These are phyloP conservation scores for Euzophera pinguis DNA, from an alignment of 2,888 invertebrate genomes.

Conservation along the genomic window DNA sequence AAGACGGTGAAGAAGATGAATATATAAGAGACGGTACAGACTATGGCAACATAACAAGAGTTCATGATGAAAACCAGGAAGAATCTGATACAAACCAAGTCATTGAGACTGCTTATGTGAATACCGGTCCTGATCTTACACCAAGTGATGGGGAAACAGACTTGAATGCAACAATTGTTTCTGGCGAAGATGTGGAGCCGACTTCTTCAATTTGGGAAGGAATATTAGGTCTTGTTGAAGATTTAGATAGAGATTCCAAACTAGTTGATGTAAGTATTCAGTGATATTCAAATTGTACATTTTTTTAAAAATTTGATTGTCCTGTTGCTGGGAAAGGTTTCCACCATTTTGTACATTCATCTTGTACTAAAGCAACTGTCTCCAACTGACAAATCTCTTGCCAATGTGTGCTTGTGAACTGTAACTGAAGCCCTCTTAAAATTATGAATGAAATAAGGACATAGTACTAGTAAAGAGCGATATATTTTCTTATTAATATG, in stretches of 20 bases:
- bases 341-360: too few relatives aligned
- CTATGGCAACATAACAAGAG: conserved; percentile 63
- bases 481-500: too few relatives aligned
- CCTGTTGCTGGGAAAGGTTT: too few relatives aligned
- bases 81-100: conserved; percentile 38
- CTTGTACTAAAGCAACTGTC: too few relatives aligned
- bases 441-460: too few relatives aligned
- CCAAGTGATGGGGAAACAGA: conserved; percentile 48
- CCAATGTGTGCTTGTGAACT: too few relatives aligned
- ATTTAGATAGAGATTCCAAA: conserved; percentile 55
- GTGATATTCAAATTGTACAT: too few relatives aligned
- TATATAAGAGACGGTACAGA: conserved; percentile 70
- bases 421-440: too few relatives aligned
- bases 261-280: conserved; percentile 51
- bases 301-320: too few relatives aligned
- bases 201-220: conserved; percentile 66
- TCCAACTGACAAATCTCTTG: too few relatives aligned
- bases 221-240: conserved; percentile 65
- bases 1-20: conserved; percentile 78
- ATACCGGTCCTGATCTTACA: conserved; percentile 45
- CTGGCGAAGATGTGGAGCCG: conserved; percentile 50
- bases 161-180: conserved; percentile 64
- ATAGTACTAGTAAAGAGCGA: too few relatives aligned
- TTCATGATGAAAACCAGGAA: conserved; percentile 49
- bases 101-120: conserved; percentile 52